phyloP scores from a whole-genome alignment of 2,888 invertebrate genomes.

The Oegoconia quadripuncta region DNA sequence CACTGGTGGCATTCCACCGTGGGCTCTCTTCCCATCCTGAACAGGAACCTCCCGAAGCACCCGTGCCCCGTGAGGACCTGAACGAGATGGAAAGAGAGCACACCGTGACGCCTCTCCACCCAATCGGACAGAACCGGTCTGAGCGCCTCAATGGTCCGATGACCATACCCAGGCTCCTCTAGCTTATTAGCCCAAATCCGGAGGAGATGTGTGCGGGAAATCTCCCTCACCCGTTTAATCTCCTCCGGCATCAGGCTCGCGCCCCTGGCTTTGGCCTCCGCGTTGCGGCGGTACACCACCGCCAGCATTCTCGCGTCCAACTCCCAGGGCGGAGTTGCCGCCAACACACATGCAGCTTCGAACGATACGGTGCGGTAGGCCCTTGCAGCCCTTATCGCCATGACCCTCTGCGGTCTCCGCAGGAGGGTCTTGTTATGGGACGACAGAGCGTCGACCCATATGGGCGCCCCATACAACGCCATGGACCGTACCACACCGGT shows the following conservation, averaged over 20 bases:
- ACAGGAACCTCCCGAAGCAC: too few relatives aligned
- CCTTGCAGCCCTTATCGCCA: slow-evolving; percentile 8
- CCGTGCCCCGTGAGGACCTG: too few relatives aligned
- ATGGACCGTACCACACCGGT: too few relatives aligned
- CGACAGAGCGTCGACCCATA: neutral
- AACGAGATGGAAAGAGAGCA: too few relatives aligned
- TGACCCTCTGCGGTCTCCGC: slow-evolving; percentile 1
- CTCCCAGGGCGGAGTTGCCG: slow-evolving; percentile 15
- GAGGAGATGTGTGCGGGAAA: neutral
- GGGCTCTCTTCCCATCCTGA: too few relatives aligned
- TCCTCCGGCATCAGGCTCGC: too few relatives aligned
- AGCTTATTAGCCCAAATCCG: neutral
- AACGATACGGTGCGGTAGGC: slow-evolving; percentile 14
- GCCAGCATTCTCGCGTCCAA: slow-evolving; percentile 11
- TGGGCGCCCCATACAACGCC: neutral
- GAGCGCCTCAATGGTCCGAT: too few relatives aligned
- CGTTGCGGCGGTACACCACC: neutral
- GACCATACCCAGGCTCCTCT: neutral
- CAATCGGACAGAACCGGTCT: too few relatives aligned
- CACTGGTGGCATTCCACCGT: too few relatives aligned
- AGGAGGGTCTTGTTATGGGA: neutral
- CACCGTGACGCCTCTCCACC: too few relatives aligned
- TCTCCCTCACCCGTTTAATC: slow-evolving; percentile 4
- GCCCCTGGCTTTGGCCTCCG: neutral
- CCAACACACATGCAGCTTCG: slow-evolving; percentile 15